phyloP scores from a whole-genome alignment of 2,888 invertebrate genomes.

The Nemapogon koenigi region DNA sequence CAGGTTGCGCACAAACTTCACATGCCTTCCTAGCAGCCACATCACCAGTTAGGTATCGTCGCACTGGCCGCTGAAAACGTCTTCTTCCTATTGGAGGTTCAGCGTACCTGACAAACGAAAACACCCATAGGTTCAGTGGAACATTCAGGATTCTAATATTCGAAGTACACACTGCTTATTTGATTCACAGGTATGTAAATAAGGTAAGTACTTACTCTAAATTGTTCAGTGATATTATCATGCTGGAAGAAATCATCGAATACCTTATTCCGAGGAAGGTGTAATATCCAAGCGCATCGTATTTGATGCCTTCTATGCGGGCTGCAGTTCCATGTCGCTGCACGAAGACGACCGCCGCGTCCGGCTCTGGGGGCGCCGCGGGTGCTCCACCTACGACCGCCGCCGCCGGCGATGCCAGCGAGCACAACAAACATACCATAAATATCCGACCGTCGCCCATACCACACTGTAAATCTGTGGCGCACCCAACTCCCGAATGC shows the following conservation, averaged over 20 bases:
- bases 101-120: constrained; percentile 33
- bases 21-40: constrained; percentile 35
- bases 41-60: constrained; percentile 43
- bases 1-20: constrained; percentile 42
- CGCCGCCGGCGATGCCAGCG: constrained; percentile 24
- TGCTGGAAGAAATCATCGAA: no score
- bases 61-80: constrained; percentile 48
- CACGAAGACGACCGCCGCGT: constrained; percentile 74
- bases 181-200: no score
- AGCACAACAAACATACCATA: constrained; percentile 19
- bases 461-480: no score
- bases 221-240: no score
- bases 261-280: constrained; percentile 77
- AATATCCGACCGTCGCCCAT: no score
- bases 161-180: no score
- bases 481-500: no score
- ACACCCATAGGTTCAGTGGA: not conserved
- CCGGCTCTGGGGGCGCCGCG: constrained; percentile 71
- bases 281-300: constrained; percentile 68
- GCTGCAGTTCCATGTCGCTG: constrained; percentile 68
- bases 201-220: no score
- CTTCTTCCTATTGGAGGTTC: constrained; percentile 51
- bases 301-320: constrained; percentile 68
- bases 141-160: not conserved
- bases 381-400: constrained; percentile 72